A percentile compares a stretch with the other conserved stretches of the same genome.
These are phyloP conservation scores for Tetramorium alpestre DNA, from an alignment of 1,140 invertebrate genomes.

Conservation along the genomic window DNA sequence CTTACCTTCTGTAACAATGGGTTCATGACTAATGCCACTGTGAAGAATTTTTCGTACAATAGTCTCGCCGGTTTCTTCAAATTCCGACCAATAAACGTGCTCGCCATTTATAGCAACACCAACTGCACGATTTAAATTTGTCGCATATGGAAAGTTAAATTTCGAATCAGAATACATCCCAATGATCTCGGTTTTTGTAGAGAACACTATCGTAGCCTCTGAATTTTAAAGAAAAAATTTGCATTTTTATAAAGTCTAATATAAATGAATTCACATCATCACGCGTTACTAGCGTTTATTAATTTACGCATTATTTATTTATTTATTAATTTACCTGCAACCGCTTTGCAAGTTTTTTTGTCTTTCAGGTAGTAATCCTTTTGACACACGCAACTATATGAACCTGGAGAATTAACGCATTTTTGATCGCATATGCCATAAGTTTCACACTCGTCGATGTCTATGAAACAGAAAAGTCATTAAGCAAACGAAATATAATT, in stretches of 20 bases:
- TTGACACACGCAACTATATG: conserved; percentile 93
- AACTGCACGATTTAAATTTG: conserved; percentile 87
- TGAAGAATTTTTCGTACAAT: conserved; percentile 86
- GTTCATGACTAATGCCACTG: conserved; percentile 80
- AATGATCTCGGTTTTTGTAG: conserved; percentile 85
- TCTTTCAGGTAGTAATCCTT: conserved; percentile 90
- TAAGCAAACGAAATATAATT: conserved; percentile 28
- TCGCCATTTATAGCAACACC: conserved; percentile 89
- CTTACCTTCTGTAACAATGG: conserved; percentile 84
- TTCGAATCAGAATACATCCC: conserved; percentile 85
- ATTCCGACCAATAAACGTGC: conserved; percentile 92
- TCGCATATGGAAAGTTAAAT: conserved; percentile 83
- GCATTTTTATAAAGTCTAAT: not conserved
- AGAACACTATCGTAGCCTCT: conserved; percentile 89
- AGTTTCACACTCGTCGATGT: conserved; percentile 93
- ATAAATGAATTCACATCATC: not conserved
- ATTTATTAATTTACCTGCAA: conserved; percentile 73
- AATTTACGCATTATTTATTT: conserved; percentile 64
- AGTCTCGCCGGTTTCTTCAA: conserved; percentile 88
- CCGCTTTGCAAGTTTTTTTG: conserved; percentile 90
- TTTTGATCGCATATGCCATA: conserved; percentile 93
- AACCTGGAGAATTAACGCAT: conserved; percentile 92
- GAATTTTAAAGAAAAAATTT: conserved; percentile 6
- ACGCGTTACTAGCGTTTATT: not conserved
- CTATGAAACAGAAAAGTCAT: conserved; percentile 79